Evolutionary conservation across 1,140 invertebrate genomes (phyloP).

Genomic region (Bombyx mandarina): DNA sequence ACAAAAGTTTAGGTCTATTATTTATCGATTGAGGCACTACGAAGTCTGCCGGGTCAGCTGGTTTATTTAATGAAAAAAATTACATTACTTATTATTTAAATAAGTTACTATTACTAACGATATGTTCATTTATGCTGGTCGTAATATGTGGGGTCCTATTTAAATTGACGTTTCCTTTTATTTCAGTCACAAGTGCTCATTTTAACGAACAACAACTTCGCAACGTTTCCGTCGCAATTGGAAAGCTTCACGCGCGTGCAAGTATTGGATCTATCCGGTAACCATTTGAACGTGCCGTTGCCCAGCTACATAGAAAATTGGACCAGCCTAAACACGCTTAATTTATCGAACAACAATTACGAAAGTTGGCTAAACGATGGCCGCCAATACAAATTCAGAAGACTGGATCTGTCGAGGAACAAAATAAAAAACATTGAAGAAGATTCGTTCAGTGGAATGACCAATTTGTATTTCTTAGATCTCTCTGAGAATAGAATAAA

Average conservation of each 20-base stretch:
- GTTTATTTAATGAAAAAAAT: no score
- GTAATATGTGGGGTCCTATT: no score
- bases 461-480: conserved; percentile 49
- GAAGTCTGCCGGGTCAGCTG: no score
- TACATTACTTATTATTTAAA: no score
- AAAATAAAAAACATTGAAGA: conserved; percentile 51
- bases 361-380: conserved; percentile 65
- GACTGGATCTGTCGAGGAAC: conserved; percentile 68
- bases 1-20: no score
- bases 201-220: conserved; percentile 70
- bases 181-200: conserved; percentile 68
- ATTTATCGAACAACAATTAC: conserved; percentile 72
- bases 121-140: no score
- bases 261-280: conserved; percentile 71
- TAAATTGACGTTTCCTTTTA: conserved; percentile 8
- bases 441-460: conserved; percentile 37
- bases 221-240: conserved; percentile 67
- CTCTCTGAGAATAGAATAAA: conserved; percentile 77
- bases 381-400: conserved; percentile 42
- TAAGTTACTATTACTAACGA: no score
- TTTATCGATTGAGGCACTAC: no score
- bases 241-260: conserved; percentile 59
- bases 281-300: conserved; percentile 59
- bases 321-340: conserved; percentile 57
- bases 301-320: conserved; percentile 53